Conservation (phyloP, 2,888 invertebrate species). For the Alitta virens region DNA sequence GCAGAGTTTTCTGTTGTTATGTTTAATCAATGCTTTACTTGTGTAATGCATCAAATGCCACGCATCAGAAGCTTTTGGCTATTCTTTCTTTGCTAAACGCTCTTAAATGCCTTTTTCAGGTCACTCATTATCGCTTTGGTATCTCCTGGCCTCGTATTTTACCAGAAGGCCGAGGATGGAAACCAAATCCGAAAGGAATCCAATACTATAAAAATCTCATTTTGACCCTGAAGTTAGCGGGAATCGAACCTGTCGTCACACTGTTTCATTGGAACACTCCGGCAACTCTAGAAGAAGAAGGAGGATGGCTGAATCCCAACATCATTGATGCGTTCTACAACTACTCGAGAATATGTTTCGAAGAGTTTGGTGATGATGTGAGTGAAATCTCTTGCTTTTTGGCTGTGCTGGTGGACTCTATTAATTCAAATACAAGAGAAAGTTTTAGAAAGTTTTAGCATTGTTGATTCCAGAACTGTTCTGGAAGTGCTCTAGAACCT, state of each 20-base stretch:
- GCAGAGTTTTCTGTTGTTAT: no score
- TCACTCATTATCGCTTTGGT: conserved; percentile 42
- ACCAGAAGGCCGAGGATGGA: conserved; percentile 69
- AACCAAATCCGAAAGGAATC: conserved; percentile 33
- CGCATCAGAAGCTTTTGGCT: no score
- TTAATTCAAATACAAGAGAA: no score
- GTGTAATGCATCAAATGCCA: no score
- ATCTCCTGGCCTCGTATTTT: conserved; percentile 71
- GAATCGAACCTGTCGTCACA: conserved; percentile 63
- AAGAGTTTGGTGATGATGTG: conserved; percentile 38
- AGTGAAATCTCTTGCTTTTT: no score
- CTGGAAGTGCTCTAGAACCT: no score
- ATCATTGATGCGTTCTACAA: conserved; percentile 41
- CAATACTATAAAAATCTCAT: conserved; percentile 72
- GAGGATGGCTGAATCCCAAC: conserved; percentile 44
- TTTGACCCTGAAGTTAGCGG: conserved; percentile 64
- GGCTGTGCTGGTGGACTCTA: no score
- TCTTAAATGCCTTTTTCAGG: no score
- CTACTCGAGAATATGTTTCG: conserved; percentile 39
- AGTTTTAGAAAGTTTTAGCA: no score
- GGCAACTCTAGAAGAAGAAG: conserved; percentile 39
- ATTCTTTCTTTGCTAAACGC: no score
- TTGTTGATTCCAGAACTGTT: no score
- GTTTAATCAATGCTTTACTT: no score
- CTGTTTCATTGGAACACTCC: conserved; percentile 55